Base-by-base conservation (phyloP, 2,113 vertebrate species). In the Phylloscopus whistleri region DNA sequence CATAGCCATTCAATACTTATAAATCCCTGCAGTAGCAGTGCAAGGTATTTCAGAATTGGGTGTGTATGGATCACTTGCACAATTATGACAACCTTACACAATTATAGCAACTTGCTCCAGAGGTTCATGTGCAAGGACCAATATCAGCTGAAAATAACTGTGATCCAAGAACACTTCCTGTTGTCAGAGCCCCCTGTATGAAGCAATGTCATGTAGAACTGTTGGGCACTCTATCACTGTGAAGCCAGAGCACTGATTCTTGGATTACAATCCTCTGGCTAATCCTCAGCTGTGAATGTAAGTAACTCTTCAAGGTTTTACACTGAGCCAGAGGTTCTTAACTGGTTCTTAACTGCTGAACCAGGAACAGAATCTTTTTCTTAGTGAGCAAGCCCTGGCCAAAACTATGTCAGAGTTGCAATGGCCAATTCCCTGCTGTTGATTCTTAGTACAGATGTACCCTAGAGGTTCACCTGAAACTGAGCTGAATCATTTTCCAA, bases 161-260 rank as follows among this genome's bases (percentile, higher is more conserved):
- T 28, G 56, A 70, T 56, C n/a, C 23, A 78, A 58, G 55, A 70
- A 58, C 21, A 53, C 11, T 60, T 44, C 30, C 13, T 11, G 1
- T 69, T 69, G 60, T 48, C 58, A 52, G 24, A 6, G 1, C 31
- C 56, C 30, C 18, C 35, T 60, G 10, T 68, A 30, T 63, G 44
- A 76, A 62, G 73, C 20, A 41, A 1, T 56, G 4, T 43, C 16
- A 2, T 5, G 13, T 33, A 23, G 62, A 81, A 35, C 43, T 30
- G 24, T 0, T 0, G 60, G 52, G 28, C 0, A 1, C 6, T 60
- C 48, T 13, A 10, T 16, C 31, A 33, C 51, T 28, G 13, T 41
- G 31, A 43, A 70, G n/a, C 41, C 15, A 5, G 24, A 59, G 43
- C 37, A 26, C 73, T 17, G 12, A 43, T 37, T 23, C 17, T 27